Evolutionary conservation across 2,113 vertebrate species (phyloP), one percentile per base, ranked within the genome.

Genomic region (Rhinoderma darwinii): DNA sequence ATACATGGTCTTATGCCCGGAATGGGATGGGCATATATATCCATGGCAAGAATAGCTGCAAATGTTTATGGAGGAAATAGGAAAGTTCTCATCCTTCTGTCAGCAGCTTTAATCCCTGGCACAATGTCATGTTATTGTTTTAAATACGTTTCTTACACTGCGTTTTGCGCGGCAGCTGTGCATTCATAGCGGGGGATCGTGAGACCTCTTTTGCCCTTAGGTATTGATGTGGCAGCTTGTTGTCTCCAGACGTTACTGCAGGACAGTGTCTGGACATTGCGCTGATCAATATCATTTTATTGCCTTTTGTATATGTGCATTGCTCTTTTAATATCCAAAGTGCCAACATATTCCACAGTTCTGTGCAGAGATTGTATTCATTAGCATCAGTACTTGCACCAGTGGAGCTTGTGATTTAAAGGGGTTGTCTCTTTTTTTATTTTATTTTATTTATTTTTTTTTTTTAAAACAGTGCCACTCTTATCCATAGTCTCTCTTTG

Each of bases 61-160:
- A 77, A 47, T 50, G 51, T 75, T 74, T 77, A 73, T 76, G 20
- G 54, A 77, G 84, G 84, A 85, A 85, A 78, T 74, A 76, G 74
- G 84, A 85, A 85, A 85, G 72, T 85, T 76, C 27, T 75, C 47
- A 61, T 85, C 73, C 73, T 43, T 77, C 73, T 66, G 84, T 85
- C 84, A 85, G 84, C 56, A 66, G 17, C 51, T 76, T 66, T n/a
- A 7, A 15, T 12, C 47, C 44, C 37, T 81, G 78, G 50, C 78
- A 59, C 54, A 15, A 5, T n/a, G 56, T 82, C 56, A 11, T 8
- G 39, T 27, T n/a, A 66, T 82, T 82, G 79, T 82, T 63, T 63
- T 61, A 61, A 11, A 25, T 59, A 7, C 18, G 11, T 37, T n/a
- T 51, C 3, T 27, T 39, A 39, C 14, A 20, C 30, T 59, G 56